Base-by-base conservation (phyloP, 2,888 invertebrate species). In the Prosopocoilus inquinatus region DNA sequence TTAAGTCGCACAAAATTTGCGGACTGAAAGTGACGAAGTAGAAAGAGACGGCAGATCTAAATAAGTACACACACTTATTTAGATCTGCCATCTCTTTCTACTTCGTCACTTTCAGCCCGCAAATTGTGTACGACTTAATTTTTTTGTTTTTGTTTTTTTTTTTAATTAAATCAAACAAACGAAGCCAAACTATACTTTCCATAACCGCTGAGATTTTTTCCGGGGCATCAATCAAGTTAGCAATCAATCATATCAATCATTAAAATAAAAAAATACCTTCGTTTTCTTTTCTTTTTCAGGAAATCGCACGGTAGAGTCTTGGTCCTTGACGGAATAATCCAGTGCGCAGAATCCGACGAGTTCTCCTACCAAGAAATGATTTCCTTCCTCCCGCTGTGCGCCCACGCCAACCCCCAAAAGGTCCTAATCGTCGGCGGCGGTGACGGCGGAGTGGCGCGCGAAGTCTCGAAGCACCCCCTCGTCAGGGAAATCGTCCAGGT, bases 321-420 rank as follows among this genome's bases (percentile, higher is more conserved):
- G 45, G 88, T 96, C 2, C 79, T 99, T 39, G 98, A 99, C 78
- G 96, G 96, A 16, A 92, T 97, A 20, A 96, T 99, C 65, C 99
- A 99, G 74, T 96, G 96, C 70, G 94, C 97, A 1, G 90, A 97
- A 74, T 84, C 86, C 65, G 99, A 99, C 80, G 99, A 99, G 76
- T 96, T 93, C 77, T 87, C 96, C 0, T 99, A 99, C 76, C 98
- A 98, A 79, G 99, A 99, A 80, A 97, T 97, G 96, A 93, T 99
- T 67, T 85, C 96, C 0, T 95, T 96, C 74, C 77, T 99, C 44
- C 96, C 99, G 0, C 78, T 99, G 1, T 94, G 92, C 73, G 87
- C 88, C 63, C 99, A 99, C 78, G 88, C 90, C 3, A 86, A 89
- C 68, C 99, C 99, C 0, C 86, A 90, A 72, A 90, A 88, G 65